A percentile compares a stretch with the other conserved stretches of the same genome.
phyloP scores from a whole-genome alignment of 2,797 vertebrate species.

The Scarus forsteni region DNA sequence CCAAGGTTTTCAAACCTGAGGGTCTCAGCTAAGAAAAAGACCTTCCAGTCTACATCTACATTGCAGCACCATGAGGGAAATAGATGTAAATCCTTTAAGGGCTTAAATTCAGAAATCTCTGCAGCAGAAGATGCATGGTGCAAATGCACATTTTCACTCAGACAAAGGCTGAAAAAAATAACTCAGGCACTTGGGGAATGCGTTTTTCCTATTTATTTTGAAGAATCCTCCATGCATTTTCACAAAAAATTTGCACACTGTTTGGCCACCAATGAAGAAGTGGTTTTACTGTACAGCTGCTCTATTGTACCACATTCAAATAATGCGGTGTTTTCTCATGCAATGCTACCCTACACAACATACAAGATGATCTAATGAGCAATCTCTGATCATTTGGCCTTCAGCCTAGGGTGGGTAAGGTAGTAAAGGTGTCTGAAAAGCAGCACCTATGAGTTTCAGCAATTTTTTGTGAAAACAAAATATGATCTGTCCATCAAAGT shows the following conservation, averaged over 20 bases:
- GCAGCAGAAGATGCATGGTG: conserved; percentile 27
- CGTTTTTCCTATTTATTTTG: conserved; percentile 12
- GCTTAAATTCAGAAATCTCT: conserved; percentile 30
- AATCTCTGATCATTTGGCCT: too few relatives aligned
- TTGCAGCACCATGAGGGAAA: conserved; percentile 44
- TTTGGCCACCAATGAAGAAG: neutral
- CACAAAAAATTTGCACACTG: neutral
- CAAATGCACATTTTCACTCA: conserved; percentile 3
- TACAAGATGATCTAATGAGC: too few relatives aligned
- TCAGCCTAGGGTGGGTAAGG: too few relatives aligned
- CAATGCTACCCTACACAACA: neutral
- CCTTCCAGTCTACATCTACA: conserved; percentile 12
- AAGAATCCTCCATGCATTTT: neutral
- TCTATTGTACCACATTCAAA: neutral
- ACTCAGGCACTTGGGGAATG: conserved; percentile 4
- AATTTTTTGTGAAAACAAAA: too few relatives aligned
- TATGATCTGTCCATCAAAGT: too few relatives aligned
- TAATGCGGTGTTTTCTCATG: neutral
- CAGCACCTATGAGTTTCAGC: too few relatives aligned
- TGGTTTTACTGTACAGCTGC: neutral
- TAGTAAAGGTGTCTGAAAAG: too few relatives aligned
- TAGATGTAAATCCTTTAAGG: conserved; percentile 49
- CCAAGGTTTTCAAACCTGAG: neutral
- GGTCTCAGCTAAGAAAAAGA: conserved; percentile 6
- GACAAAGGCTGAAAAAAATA: neutral